Evolutionary conservation across 2,888 invertebrate genomes (phyloP).

Genomic region (Baccha elongata): DNA sequence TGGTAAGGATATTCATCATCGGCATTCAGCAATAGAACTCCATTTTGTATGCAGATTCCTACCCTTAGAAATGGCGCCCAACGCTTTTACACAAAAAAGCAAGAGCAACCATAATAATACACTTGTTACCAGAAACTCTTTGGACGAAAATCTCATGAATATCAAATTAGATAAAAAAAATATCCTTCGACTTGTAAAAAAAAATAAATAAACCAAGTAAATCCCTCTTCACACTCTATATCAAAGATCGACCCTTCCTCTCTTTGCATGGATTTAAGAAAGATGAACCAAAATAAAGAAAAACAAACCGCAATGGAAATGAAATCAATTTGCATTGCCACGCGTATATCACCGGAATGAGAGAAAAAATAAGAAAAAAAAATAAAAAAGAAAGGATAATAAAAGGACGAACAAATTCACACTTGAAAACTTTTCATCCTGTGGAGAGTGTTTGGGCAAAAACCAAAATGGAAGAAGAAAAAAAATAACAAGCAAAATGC

Average conservation of each 20-base stretch:
- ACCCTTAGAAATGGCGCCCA: conserved; percentile 33
- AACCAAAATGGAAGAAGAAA: not conserved
- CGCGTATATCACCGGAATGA: conserved; percentile 22
- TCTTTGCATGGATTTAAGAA: conserved; percentile 10
- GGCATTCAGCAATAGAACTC: conserved; percentile 1
- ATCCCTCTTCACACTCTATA: conserved; percentile 44
- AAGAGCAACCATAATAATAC: conserved; percentile 42
- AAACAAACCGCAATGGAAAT: conserved; percentile 61
- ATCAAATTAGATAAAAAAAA: conserved; percentile 64
- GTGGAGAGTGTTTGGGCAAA: not conserved
- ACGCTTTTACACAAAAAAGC: conserved; percentile 4
- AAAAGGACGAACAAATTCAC: conserved; percentile 67
- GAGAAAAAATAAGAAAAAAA: not conserved
- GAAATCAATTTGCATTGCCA: conserved; percentile 71
- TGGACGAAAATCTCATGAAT: conserved; percentile 70
- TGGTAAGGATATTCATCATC: conserved; percentile 64
- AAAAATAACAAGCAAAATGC: conserved; percentile 35
- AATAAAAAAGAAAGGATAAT: conserved; percentile 47
- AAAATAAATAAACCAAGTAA: not conserved
- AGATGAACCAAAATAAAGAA: conserved; percentile 12
- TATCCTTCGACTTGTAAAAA: conserved; percentile 29
- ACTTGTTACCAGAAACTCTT: conserved; percentile 53
- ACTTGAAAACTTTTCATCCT: conserved; percentile 42
- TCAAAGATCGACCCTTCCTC: conserved; percentile 43
- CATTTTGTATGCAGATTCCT: not conserved